Base-by-base conservation (phyloP, 1,140 invertebrate species). In the Drosophila prosaltans region DNA sequence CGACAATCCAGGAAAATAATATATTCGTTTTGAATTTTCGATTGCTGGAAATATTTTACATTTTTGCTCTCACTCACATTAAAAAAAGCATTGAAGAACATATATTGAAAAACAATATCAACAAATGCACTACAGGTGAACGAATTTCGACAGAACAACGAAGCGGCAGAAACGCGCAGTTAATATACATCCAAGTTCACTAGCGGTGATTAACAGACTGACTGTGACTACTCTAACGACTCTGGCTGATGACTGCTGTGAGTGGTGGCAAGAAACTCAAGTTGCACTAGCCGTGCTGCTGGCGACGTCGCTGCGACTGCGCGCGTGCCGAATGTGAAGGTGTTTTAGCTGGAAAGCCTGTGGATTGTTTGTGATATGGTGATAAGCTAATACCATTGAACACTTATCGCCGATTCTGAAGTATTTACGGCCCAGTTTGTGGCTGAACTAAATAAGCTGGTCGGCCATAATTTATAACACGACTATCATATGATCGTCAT, bases 181-280 rank as follows among this genome's bases (percentile, higher is more conserved):
- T 64, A 64, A 69, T 48, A 68, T 72, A 80, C 86, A 86, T 85
- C 80, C 62, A 83, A 80, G 73, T 85, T 68, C 73, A 80, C 66
- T 77, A 82, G 82, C 90, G 90, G 74, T 83, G 75, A 82, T 91
- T 74, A 74, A 78, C 90, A 90, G 90, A 89, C 90, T 91, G 80
- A 79, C 32, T 51, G 11, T 30, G 39, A 57, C 21, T 51, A 36
- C 32, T 36, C 32, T 36, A 5, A 4, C 40, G 65, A 70, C 73
- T 75, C 41, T 76, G 58, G 41, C 58, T 40, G 59, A 28, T 26
- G 58, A 54, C 63, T 40, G 59, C 21, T 26, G 28, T 28, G 30
- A 55, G 41, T 41, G 48, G 57, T 7, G 63, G 51, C 30, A 61
- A 74, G 72, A 76, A 77, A 57, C 67, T 74, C 73, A 41, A 30